phyloP scores from a whole-genome alignment of 2,888 invertebrate species.

The Emmelina monodactyla region DNA sequence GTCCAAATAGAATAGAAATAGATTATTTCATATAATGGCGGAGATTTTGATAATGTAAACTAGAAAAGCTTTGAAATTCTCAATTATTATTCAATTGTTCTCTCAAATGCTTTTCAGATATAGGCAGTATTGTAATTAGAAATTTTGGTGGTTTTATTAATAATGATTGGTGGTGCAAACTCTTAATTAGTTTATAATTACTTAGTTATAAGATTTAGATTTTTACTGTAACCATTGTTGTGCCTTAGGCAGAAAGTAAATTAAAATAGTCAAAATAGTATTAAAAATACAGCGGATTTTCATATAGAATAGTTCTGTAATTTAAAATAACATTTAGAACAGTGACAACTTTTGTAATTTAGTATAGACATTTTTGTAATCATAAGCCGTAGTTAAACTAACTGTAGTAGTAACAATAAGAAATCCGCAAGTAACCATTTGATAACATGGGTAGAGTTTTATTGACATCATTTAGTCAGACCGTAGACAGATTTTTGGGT shows the following conservation, averaged over 20 bases:
- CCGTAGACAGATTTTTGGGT: slow-evolving; percentile 30
- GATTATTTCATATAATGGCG: slow-evolving; percentile 31
- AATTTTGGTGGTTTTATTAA: slow-evolving; percentile 39
- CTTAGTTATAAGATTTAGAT: slow-evolving; percentile 44
- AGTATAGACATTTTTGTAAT: slow-evolving; percentile 29
- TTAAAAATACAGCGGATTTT: neutral
- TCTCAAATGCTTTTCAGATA: slow-evolving; percentile 8
- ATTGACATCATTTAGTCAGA: slow-evolving; percentile 23
- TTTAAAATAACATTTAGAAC: slow-evolving; percentile 11
- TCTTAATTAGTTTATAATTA: slow-evolving; percentile 36
- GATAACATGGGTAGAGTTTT: slow-evolving; percentile 35
- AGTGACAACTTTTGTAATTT: slow-evolving; percentile 8
- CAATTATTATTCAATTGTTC: slow-evolving; percentile 17
- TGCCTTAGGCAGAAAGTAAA: slow-evolving; percentile 37
- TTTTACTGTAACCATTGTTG: slow-evolving; percentile 29
- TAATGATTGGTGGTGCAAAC: slow-evolving; percentile 63
- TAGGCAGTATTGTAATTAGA: slow-evolving; percentile 35
- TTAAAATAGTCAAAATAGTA: neutral
- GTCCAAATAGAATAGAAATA: slow-evolving; percentile 36
- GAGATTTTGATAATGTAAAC: slow-evolving; percentile 42
- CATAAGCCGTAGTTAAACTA: slow-evolving; percentile 35
- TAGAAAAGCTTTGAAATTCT: slow-evolving; percentile 41
- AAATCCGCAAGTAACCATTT: slow-evolving; percentile 36
- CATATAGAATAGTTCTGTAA: slow-evolving; percentile 1
- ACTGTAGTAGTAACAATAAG: slow-evolving; percentile 42